Evolutionary conservation across 2,797 vertebrate genomes (phyloP), one percentile per base, ranked within the genome.

Genomic region (Babyrousa celebensis): DNA sequence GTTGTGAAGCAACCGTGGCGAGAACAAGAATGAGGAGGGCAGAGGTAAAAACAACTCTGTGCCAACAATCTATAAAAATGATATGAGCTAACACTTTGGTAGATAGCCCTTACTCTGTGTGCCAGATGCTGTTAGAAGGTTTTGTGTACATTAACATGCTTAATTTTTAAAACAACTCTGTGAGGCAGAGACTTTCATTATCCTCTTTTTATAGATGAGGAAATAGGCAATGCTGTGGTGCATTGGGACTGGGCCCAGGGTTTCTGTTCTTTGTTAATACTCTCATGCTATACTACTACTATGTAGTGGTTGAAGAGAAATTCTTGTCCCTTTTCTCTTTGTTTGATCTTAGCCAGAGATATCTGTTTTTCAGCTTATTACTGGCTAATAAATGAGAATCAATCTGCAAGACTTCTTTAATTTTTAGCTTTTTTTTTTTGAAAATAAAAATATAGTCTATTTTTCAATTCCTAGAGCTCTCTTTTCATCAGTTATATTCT

Each of bases 401-500:
- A 54, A 67, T 48, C 71, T 89, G 0, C 3, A 80, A 77, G 16
- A 71, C 27, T 74, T 43, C 43, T 65, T 88, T 40, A 82, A 54
- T 58, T 82, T 65, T 68, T 40, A 52, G 32, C 4, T 3, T 54
- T 65, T 70, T 60, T 32, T 67, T 60, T 32, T 67, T 21, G 1
- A 90, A 75, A 78, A 85, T 96, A 79, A 93, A 94, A 56, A 68
- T 18, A 40, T 27, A n/a, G 21, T 79, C 83, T 84, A 32, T 62
- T 52, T 85, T 85, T 83, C 11, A 72, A 78, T 21, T 48, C 40
- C 20, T 77, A 29, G 2, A 29, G 9, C 17, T 52, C 52, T 86
- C 20, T 79, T 58, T n/a, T 20, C 77, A 36, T 54, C 11, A 78
- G 52, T 27, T 56, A 8, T 32, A 78, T 56, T 60, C 5, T 87